Conservation (phyloP, 2,888 invertebrate genomes). For the Drosophila siamana region DNA sequence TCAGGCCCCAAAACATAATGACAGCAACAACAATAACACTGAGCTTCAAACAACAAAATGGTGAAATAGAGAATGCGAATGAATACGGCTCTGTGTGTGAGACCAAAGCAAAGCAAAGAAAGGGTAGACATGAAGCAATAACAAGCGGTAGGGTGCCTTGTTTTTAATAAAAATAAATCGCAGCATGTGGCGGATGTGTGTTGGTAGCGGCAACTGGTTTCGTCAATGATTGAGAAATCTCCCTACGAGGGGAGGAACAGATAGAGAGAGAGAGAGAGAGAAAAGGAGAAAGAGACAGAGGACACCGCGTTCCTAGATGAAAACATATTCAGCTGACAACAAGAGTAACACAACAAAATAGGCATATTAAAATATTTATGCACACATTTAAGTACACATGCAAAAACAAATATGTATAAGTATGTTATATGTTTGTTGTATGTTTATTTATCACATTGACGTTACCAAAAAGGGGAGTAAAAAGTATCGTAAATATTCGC, state of each 20-base stretch:
- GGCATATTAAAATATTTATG: conserved; percentile 51
- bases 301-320: conserved; percentile 19
- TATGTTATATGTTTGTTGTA: not conserved
- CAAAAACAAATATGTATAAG: not conserved
- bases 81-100: not conserved
- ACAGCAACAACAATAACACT: conserved; percentile 28
- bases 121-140: conserved; percentile 24
- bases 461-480: conserved; percentile 7
- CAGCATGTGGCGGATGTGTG: conserved; percentile 51
- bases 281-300: not conserved
- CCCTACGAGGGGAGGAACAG: not conserved
- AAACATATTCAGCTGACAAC: conserved; percentile 11
- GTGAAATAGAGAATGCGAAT: not conserved
- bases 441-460: conserved; percentile 4
- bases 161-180: conserved; percentile 65
- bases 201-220: conserved; percentile 36
- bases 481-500: not conserved
- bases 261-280: too few relatives aligned
- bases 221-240: conserved; percentile 34
- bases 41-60: conserved; percentile 25
- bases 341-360: conserved; percentile 14
- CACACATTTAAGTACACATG: conserved; percentile 23
- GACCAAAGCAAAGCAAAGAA: not conserved
- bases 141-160: conserved; percentile 29
- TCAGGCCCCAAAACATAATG: conserved; percentile 28